Evolutionary conservation across 2,888 invertebrate species (phyloP), one percentile per base, ranked within the genome.

Genomic region (Trachelus stipa): DNA sequence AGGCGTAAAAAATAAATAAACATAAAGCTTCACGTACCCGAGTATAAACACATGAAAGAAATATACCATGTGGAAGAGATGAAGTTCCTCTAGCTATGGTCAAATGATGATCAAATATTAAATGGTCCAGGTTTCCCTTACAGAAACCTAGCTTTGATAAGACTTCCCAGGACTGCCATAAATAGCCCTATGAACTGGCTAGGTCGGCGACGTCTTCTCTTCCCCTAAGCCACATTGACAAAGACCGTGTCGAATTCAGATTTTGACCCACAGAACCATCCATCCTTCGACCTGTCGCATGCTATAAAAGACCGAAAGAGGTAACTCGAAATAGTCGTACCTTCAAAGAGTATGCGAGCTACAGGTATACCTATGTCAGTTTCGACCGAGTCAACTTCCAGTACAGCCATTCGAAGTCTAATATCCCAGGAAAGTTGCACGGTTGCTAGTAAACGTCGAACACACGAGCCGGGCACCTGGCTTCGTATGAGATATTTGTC

Each of bases 321-420:
- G 2, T 56, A 23, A 56, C 56, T 56, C 56, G 23, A 56, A 56
- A 56, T 9, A 56, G 23, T 15, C 23, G 23, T 56, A 56, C 23
- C 2, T 56, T 56, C 56, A 23, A 56, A 33, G n/a, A 33, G 40
- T 56, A 68, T 76, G 40, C 37, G 69, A 77, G 69, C 77, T 71
- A 23, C 23, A 75, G 37, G 69, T 77, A 75, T 23, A 56, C 23
- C 74, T 40, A 12, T 31, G 37, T 74, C 56, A 79, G 76, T 79
- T 79, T 69, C 68, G 76, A 76, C 56, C 81, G 78, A 83, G 83
- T 82, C 79, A 81, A 83, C 83, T 87, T 82, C 85, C 83, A 84
- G 85, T 85, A 78, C 80, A 81, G 78, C 81, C 83, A 82, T 86
- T 86, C 84, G 82, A 82, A 86, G 80, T 85, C 84, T 84, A 83